Evolutionary conservation across 2,113 vertebrate species (phyloP).

Genomic region (Gila orcuttii): DNA sequence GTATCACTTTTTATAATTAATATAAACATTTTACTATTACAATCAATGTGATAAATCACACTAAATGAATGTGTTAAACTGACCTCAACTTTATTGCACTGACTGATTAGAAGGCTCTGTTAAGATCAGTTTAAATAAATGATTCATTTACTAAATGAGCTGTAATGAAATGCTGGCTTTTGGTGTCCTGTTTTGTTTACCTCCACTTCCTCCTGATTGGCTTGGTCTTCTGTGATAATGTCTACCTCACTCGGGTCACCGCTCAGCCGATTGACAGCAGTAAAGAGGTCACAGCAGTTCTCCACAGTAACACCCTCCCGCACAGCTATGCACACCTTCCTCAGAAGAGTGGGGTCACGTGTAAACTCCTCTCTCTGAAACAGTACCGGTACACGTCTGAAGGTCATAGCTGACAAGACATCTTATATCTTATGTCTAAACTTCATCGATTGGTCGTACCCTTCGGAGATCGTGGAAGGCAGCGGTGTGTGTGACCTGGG

Average conservation of each 20-base stretch:
- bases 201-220: constrained; percentile 64
- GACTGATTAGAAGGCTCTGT: constrained; percentile 14
- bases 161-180: constrained; percentile 8
- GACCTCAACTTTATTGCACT: not conserved
- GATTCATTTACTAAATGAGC: not conserved
- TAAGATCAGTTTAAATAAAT: constrained; percentile 14
- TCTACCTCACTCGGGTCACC: constrained; percentile 59
- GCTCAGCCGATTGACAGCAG: constrained; percentile 78
- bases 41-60: not conserved
- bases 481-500: constrained; percentile 77
- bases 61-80: not conserved
- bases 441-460: constrained; percentile 71
- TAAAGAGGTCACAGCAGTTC: constrained; percentile 87
- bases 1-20: not conserved
- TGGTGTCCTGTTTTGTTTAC: constrained; percentile 41
- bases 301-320: constrained; percentile 84
- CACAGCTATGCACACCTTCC: constrained; percentile 85
- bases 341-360: constrained; percentile 84
- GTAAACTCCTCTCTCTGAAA: constrained; percentile 89
- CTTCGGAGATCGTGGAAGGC: constrained; percentile 83
- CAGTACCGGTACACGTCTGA: constrained; percentile 52
- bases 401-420: constrained; percentile 16
- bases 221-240: constrained; percentile 18
- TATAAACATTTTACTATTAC: not conserved
- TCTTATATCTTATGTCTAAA: not conserved